These are phyloP conservation scores for Aurelia aurita DNA, from an alignment of 30 jellyfish, hydroid and myxozoan species.

Conservation along the genomic window DNA sequence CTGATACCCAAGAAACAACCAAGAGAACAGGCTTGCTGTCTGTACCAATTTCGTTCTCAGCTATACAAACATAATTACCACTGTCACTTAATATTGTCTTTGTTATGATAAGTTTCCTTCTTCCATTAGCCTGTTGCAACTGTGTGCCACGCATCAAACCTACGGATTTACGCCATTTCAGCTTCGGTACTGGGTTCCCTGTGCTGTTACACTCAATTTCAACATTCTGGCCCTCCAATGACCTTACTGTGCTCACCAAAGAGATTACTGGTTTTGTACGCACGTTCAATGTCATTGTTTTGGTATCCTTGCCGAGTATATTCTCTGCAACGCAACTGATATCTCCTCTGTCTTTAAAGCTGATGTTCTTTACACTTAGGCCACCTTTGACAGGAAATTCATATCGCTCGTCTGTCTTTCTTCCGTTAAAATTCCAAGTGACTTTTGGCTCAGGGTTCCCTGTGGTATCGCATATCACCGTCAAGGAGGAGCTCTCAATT, in stretches of 20 bases:
- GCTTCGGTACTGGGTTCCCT: not conserved
- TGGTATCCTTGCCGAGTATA: conserved; percentile 27
- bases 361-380: conserved; percentile 6
- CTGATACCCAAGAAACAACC: not conserved
- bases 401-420: not conserved
- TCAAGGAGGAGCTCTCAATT: not conserved
- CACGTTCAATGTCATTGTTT: conserved; percentile 2
- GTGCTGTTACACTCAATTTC: not conserved
- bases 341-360: conserved; percentile 22
- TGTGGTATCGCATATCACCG: conserved; percentile 16
- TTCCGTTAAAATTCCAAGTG: conserved; percentile 32
- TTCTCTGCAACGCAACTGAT: conserved; percentile 33
- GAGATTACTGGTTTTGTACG: not conserved
- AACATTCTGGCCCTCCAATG: not conserved
- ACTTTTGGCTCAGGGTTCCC: conserved; percentile 47
- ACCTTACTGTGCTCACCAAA: not conserved
- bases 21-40: not conserved
- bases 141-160: not conserved
- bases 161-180: not conserved
- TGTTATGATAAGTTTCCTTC: not conserved
- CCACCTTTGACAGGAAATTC: not conserved
- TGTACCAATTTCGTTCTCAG: not conserved
- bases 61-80: not conserved
- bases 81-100: not conserved
- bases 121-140: not conserved